These are phyloP conservation scores for Limenitis camilla DNA, from an alignment of 2,888 invertebrate species.

Conservation along the genomic window DNA sequence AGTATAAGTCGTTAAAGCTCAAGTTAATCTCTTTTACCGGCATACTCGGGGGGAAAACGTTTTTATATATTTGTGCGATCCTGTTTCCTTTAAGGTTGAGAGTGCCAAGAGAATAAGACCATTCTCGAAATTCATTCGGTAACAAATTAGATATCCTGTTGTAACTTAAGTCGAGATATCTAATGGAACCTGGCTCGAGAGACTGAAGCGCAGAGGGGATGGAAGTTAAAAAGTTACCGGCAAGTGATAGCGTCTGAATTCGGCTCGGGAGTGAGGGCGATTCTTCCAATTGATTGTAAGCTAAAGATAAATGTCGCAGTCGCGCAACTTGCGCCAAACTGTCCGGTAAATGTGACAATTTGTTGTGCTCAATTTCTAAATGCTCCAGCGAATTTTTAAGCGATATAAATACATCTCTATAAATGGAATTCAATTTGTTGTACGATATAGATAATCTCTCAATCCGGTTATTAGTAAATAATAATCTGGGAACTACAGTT, in stretches of 20 bases:
- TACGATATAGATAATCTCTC: constrained; percentile 86
- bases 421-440: constrained; percentile 81
- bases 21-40: constrained; percentile 90
- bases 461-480: constrained; percentile 81
- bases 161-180: constrained; percentile 90
- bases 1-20: constrained; percentile 91
- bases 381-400: constrained; percentile 84
- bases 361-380: constrained; percentile 88
- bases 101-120: constrained; percentile 87
- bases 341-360: constrained; percentile 79
- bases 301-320: constrained; percentile 86
- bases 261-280: constrained; percentile 78
- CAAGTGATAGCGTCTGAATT: constrained; percentile 84
- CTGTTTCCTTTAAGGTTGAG: constrained; percentile 89
- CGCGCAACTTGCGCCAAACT: constrained; percentile 80
- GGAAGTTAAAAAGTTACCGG: constrained; percentile 84
- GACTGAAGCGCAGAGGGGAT: constrained; percentile 82
- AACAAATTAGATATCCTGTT: constrained; percentile 87
- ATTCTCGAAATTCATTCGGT: constrained; percentile 83
- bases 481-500: constrained; percentile 76
- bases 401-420: constrained; percentile 82
- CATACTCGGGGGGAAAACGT: constrained; percentile 82
- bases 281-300: constrained; percentile 80
- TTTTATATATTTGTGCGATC: constrained; percentile 81
- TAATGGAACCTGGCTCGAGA: constrained; percentile 81